These are phyloP conservation scores for Rissa tridactyla DNA, from an alignment of 2,113 vertebrate species.

Conservation along the genomic window DNA sequence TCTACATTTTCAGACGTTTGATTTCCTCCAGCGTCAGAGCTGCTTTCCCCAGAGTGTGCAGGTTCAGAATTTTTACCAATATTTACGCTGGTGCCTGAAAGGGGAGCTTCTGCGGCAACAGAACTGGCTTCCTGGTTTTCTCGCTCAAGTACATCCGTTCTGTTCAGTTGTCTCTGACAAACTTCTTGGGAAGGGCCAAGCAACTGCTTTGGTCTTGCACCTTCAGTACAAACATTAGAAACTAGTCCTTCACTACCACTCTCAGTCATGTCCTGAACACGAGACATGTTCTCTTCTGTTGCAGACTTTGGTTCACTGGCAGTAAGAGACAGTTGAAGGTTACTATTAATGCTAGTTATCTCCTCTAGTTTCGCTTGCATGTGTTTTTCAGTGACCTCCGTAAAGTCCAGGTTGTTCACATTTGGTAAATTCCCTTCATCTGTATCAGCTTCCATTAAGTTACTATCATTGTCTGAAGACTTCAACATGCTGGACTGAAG, in stretches of 20 bases:
- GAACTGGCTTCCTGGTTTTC: conserved; percentile 35
- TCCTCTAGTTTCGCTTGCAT: conserved; percentile 15
- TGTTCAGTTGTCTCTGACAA: conserved; percentile 46
- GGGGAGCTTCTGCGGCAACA: not conserved
- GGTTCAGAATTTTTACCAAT: not conserved
- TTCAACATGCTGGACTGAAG: conserved; percentile 32
- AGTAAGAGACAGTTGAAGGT: not conserved
- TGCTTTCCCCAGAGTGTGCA: conserved; percentile 65
- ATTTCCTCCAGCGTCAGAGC: conserved; percentile 68
- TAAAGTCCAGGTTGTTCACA: not conserved
- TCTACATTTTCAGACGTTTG: conserved; percentile 33
- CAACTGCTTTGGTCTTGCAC: conserved; percentile 86
- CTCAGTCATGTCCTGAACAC: not conserved
- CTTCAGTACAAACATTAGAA: conserved; percentile 70
- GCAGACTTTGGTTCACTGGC: not conserved
- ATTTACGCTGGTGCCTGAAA: not conserved
- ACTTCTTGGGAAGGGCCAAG: conserved; percentile 66
- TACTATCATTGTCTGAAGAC: conserved; percentile 7
- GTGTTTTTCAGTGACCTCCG: not conserved
- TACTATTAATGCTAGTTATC: not conserved
- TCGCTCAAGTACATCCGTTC: not conserved
- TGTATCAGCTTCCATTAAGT: not conserved
- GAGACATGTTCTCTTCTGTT: conserved; percentile 9
- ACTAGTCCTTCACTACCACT: not conserved
- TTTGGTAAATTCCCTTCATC: not conserved